Evolutionary conservation across 2,797 vertebrate genomes (phyloP).

Genomic region (Anomalospiza imberbis): DNA sequence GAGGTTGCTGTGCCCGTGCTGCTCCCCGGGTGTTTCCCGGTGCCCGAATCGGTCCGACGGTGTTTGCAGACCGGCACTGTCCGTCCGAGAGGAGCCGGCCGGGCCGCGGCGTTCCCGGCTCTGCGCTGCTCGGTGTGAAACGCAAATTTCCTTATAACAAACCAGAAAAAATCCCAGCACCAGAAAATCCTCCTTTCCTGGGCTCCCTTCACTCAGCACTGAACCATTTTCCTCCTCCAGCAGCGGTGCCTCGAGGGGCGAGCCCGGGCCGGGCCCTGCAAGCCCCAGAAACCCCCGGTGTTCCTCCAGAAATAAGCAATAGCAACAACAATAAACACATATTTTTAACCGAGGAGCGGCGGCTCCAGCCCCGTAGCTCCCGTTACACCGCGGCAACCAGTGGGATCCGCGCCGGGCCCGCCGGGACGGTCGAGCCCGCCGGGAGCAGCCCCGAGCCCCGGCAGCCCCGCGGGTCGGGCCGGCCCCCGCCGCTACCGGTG

Average conservation of each 20-base stretch:
- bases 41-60: not conserved
- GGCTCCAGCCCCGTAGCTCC: not conserved
- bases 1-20: not conserved
- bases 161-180: not conserved
- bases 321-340: not conserved
- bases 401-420: too few relatives aligned
- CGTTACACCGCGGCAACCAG: not conserved
- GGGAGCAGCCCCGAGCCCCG: not conserved
- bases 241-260: not conserved
- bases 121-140: not conserved
- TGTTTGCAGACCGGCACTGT: not conserved
- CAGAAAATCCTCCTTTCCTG: not conserved
- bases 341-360: not conserved
- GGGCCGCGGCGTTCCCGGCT: not conserved
- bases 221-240: not conserved
- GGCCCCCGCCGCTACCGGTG: not conserved
- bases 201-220: fast-evolving
- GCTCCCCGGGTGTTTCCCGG: not conserved
- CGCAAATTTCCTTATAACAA: not conserved
- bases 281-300: not conserved
- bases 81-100: not conserved
- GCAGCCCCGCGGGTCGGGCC: not conserved
- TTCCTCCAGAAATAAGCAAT: not conserved
- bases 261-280: not conserved
- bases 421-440: not conserved